Base-by-base conservation (phyloP, 1,140 invertebrate genomes). In the Dreissena rostriformis region DNA sequence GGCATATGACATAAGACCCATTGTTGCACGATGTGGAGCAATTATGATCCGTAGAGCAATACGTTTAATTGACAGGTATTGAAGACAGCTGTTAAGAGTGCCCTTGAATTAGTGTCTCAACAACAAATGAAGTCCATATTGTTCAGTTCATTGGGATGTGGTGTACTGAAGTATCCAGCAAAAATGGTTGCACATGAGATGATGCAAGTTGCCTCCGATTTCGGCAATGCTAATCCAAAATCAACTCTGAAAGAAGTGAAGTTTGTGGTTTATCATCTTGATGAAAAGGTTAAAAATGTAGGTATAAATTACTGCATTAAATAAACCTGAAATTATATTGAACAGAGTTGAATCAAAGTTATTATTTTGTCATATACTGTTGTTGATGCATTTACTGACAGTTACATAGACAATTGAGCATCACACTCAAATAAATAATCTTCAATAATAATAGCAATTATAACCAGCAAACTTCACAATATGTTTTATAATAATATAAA, bases 91-190 rank as follows among this genome's bases (percentile, higher is more conserved):
- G 71, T 83, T 53, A 66, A 68, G 17, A 53, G 75, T 15, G 67
- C 28, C 49, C 51, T 81, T 22, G 70, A 81, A 65, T 51, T 67
- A 29, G 72, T 73, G 22, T 68, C 28, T 12, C 49, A 61, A 75
- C 24, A 68, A 61, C 75, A 83, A 26, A 83, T 57, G 51, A n/a
- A 67, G 51, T 68, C 68, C 1, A 76, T 83, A 26, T 11, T 70
- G 11, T 83, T 83, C 75, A 24, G n/a, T 83, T 72, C 81, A 39
- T 74, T 83, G 71, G 81, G 81, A 26, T 74, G 71, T 8, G 81
- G 81, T 12, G 72, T 75, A 28, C 66, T 83, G 4, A 49, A 70
- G 12, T 83, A 83, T 70, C 81, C 81, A 22, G 61, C 51, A n/a
- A 52, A 83, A 51, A 15, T 68, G 5, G 81, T 83, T 55, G 81